Evolutionary conservation across 2,888 invertebrate genomes (phyloP), one percentile per base, ranked within the genome.

Genomic region (Automeris io): DNA sequence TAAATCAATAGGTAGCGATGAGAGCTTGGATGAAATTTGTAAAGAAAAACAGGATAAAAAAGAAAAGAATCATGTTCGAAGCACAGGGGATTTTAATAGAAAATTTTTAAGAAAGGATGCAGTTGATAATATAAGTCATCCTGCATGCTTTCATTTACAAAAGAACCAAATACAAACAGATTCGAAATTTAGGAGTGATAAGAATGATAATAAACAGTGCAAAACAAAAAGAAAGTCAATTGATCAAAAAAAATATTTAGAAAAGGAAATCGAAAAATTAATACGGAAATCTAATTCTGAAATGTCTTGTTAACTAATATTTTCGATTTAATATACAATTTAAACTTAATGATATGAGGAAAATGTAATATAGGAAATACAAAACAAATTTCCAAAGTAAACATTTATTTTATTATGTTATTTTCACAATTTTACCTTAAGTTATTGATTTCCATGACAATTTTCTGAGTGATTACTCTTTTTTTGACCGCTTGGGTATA

Each of bases 221-320:
- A 80, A 68, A 65, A 54, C 58, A 43, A 72, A 63, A 46, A 72
- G 64, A 56, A 67, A 61, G 47, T 39, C 40, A 18, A 37, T 47
- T 22, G 67, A 64, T 39, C 61, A 47, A 39, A 58, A 61, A 35
- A 58, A 59, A 34, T 57, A 42, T 51, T 61, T 82, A 55, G 80
- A 82, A 44, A 74, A 74, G 46, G 75, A 76, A 64, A 66, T 80
- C 21, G 71, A 78, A 48, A 76, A 73, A 63, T 59, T 80, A 38
- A 62, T 83, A 36, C 57, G 49, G 25, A 61, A 49, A 37, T 56
- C 59, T 31, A 66, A 68, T 49, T 76, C 73, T 18, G 70, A 75
- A 46, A 39, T 47, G 36, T 73, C 75, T 34, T 70, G 71, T 39
- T 39, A 47, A 48, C 29, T 22, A 34, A 29, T 29, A 9, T 29